Evolutionary conservation across 2,888 invertebrate genomes (phyloP).

Genomic region (Cremastobaeus sp.): DNA sequence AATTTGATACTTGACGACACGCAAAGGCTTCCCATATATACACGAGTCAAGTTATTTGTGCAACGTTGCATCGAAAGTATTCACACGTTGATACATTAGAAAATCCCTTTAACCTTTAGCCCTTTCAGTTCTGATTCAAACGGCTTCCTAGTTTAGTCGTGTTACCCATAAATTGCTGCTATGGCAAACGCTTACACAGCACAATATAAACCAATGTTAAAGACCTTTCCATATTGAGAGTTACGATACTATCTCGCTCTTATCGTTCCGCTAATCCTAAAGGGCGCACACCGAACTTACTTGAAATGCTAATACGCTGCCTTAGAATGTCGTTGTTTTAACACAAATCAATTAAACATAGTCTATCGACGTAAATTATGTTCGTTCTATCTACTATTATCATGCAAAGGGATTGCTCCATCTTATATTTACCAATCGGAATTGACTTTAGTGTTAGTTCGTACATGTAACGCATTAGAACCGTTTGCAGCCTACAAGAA

Average conservation of each 20-base stretch:
- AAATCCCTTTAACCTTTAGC: conserved; percentile 61
- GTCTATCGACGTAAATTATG: conserved; percentile 30
- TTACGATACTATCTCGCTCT: conserved; percentile 51
- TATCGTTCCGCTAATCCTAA: conserved; percentile 57
- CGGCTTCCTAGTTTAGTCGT: conserved; percentile 60
- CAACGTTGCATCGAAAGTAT: conserved; percentile 57
- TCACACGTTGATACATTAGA: conserved; percentile 58
- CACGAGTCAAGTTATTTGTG: conserved; percentile 47
- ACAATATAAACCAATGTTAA: conserved; percentile 59
- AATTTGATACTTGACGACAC: conserved; percentile 53
- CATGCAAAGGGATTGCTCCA: conserved; percentile 26
- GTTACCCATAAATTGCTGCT: conserved; percentile 59
- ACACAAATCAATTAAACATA: conserved; percentile 59
- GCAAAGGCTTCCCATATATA: conserved; percentile 56
- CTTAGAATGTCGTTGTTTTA: conserved; percentile 46
- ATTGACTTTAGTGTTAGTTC: neutral
- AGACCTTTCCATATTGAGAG: conserved; percentile 61
- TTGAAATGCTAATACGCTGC: conserved; percentile 54
- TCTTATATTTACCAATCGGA: neutral
- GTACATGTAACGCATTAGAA: neutral
- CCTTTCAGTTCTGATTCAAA: conserved; percentile 61
- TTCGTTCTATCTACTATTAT: conserved; percentile 39
- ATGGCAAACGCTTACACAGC: conserved; percentile 52
- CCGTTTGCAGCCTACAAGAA: too few relatives aligned
- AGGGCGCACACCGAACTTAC: conserved; percentile 53